Conservation (phyloP, 2,113 vertebrate genomes). For the Nibea albiflora region DNA sequence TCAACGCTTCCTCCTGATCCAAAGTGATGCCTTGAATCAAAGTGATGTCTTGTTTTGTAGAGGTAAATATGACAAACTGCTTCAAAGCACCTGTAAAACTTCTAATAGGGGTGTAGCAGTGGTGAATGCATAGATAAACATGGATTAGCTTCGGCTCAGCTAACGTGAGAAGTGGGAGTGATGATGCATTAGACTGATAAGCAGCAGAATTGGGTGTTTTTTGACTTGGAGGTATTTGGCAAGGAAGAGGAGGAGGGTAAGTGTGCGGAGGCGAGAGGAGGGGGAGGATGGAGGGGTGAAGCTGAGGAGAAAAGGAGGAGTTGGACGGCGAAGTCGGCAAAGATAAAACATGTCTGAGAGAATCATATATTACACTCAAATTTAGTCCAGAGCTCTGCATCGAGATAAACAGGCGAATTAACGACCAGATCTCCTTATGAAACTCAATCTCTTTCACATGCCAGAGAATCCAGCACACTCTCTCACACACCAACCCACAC, state of each 20-base stretch:
- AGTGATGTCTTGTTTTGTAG: constrained; percentile 42
- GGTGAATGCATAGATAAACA: constrained; percentile 33
- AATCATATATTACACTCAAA: constrained; percentile 61
- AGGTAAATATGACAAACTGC: constrained; percentile 50
- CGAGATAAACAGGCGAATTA: constrained; percentile 72
- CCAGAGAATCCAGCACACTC: constrained; percentile 43
- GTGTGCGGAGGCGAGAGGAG: background rate
- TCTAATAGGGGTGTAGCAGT: background rate
- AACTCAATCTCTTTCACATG: constrained; percentile 78
- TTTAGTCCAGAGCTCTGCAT: constrained; percentile 62
- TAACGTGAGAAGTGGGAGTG: constrained; percentile 46
- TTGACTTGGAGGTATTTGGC: constrained; percentile 60
- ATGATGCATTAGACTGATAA: constrained; percentile 58
- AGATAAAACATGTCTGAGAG: constrained; percentile 57
- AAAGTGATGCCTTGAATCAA: constrained; percentile 43
- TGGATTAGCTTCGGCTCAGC: constrained; percentile 32
- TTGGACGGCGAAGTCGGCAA: constrained; percentile 22
- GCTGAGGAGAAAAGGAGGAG: constrained; percentile 32
- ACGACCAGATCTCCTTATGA: constrained; percentile 75
- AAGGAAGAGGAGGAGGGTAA: constrained; percentile 16
- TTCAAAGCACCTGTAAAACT: constrained; percentile 32
- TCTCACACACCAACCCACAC: constrained; percentile 38
- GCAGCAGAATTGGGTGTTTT: constrained; percentile 48
- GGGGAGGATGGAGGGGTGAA: background rate
- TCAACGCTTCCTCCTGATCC: constrained; percentile 56